These are phyloP conservation scores for Trichomycterus rosablanca DNA, from an alignment of 2,113 vertebrate species.

Conservation along the genomic window DNA sequence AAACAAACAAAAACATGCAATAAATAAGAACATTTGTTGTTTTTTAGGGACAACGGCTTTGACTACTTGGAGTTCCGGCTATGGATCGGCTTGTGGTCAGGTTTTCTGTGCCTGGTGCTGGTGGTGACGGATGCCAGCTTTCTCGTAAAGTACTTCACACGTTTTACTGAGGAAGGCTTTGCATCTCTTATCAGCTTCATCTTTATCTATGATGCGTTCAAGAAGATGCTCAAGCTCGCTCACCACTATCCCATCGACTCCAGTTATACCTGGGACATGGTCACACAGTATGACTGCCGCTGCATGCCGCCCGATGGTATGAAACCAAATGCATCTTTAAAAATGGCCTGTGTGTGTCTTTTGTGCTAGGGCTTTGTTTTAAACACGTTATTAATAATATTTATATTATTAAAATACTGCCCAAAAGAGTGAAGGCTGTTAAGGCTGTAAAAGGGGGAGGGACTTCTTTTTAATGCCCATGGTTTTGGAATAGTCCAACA, in stretches of 20 bases:
- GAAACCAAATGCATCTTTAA: neutral
- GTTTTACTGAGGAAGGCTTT: slow-evolving; percentile 95
- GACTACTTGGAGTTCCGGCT: slow-evolving; percentile 96
- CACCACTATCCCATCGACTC: slow-evolving; percentile 85
- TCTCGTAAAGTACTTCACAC: slow-evolving; percentile 94
- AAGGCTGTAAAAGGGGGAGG: too few relatives aligned
- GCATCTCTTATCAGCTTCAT: slow-evolving; percentile 97
- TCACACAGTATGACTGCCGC: slow-evolving; percentile 79
- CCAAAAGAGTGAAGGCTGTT: too few relatives aligned
- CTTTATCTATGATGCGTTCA: slow-evolving; percentile 97
- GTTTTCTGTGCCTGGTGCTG: slow-evolving; percentile 80
- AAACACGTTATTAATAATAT: too few relatives aligned
- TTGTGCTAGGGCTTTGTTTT: too few relatives aligned
- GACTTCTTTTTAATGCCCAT: too few relatives aligned
- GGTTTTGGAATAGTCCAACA: too few relatives aligned
- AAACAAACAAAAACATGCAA: too few relatives aligned
- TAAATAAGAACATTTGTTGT: too few relatives aligned
- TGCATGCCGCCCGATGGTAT: slow-evolving; percentile 66
- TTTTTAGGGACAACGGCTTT: slow-evolving; percentile 80
- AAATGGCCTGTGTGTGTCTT: too few relatives aligned
- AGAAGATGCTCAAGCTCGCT: slow-evolving; percentile 94
- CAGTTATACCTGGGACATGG: slow-evolving; percentile 66
- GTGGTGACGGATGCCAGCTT: slow-evolving; percentile 93
- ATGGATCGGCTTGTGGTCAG: slow-evolving; percentile 97
- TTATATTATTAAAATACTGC: too few relatives aligned